Percentiles rank a stretch among this genome's conserved stretches.
These are phyloP conservation scores for Plagodis dolabraria DNA, from an alignment of 2,888 invertebrate species.

Conservation along the genomic window DNA sequence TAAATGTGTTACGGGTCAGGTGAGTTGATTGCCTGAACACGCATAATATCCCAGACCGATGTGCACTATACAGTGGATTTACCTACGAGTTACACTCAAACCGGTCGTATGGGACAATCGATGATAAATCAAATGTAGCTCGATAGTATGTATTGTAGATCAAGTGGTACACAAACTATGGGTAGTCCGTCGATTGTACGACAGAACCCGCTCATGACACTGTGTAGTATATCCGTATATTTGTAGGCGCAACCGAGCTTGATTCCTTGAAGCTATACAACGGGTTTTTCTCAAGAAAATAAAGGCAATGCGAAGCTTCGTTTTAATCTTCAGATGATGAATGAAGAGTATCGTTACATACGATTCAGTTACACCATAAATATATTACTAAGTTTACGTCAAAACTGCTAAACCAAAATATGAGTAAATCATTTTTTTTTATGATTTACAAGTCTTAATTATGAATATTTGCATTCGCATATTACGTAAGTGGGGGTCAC, in stretches of 20 bases:
- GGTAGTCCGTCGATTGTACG: conserved; percentile 7
- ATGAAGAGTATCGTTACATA: too few species aligned
- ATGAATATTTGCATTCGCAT: too few species aligned
- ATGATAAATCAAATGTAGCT: conserved; percentile 63
- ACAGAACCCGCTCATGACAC: conserved; percentile 6
- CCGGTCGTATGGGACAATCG: conserved; percentile 69
- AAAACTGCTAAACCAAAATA: too few species aligned
- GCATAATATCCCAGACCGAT: conserved; percentile 69
- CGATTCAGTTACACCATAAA: too few species aligned
- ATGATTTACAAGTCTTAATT: too few species aligned
- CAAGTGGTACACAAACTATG: conserved; percentile 5
- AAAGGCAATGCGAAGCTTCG: too few species aligned
- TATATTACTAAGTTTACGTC: too few species aligned
- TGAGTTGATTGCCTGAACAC: conserved; percentile 67
- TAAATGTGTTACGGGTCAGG: conserved; percentile 73
- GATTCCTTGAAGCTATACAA: conserved; percentile 12
- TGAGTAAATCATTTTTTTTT: too few species aligned
- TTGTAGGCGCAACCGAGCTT: conserved; percentile 3
- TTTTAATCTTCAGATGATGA: too few species aligned
- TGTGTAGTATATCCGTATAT: not conserved
- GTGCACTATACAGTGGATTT: conserved; percentile 10
- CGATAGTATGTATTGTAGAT: conserved; percentile 26
- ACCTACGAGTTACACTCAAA: conserved; percentile 50
- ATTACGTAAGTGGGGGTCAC: too few species aligned
- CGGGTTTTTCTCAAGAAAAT: conserved; percentile 16